Evolutionary conservation across 2,888 invertebrate genomes (phyloP).

Genomic region (Mimas tiliae): DNA sequence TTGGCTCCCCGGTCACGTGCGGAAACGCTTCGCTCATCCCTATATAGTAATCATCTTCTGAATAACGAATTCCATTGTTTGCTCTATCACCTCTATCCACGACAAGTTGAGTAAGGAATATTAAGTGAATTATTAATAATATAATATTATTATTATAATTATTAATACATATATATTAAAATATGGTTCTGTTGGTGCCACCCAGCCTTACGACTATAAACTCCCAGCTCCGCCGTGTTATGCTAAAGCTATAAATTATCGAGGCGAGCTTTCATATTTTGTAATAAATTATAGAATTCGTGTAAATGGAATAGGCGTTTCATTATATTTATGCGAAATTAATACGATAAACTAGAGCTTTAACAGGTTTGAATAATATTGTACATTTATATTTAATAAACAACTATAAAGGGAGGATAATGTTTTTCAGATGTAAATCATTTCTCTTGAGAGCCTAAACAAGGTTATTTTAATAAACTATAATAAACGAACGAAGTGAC

Average conservation of each 20-base stretch:
- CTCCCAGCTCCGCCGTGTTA: not conserved
- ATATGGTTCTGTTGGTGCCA: not conserved
- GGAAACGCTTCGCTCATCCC: conserved; percentile 43
- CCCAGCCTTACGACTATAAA: not conserved
- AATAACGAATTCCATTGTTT: conserved; percentile 60
- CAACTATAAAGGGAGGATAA: too few species aligned
- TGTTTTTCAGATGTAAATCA: too few species aligned
- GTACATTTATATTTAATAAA: too few species aligned
- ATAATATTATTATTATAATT: too few species aligned
- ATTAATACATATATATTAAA: conserved; percentile 2
- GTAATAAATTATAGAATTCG: not conserved
- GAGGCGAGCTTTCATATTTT: not conserved
- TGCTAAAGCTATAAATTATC: conserved; percentile 9
- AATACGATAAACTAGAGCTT: not conserved
- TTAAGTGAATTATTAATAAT: conserved; percentile 18
- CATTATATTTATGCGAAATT: not conserved
- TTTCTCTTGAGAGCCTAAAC: too few species aligned
- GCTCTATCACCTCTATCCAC: conserved; percentile 32
- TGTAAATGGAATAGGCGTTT: not conserved
- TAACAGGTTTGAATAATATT: too few species aligned
- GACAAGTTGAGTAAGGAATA: conserved; percentile 27
- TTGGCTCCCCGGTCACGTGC: conserved; percentile 50
- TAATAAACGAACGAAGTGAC: too few species aligned
- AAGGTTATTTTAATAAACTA: too few species aligned
- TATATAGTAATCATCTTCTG: conserved; percentile 54